Percentiles rank a stretch among this genome's conserved stretches.
These are phyloP conservation scores for Parnassius orleans DNA, from an alignment of 2,888 invertebrate species.

Conservation along the genomic window DNA sequence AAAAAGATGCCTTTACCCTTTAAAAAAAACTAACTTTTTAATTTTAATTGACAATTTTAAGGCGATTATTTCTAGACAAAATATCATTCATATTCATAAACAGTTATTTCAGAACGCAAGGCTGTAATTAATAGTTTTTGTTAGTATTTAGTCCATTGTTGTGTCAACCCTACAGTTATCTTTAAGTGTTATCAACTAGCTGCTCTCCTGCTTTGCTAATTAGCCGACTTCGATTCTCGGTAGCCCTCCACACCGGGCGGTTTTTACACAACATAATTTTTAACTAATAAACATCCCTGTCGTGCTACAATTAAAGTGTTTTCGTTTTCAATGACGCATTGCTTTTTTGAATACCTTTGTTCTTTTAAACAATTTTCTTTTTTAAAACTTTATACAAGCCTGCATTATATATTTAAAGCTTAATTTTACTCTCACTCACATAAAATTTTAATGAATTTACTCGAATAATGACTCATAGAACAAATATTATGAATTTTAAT, in stretches of 20 bases:
- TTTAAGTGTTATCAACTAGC: constrained; percentile 6
- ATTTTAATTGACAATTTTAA: too few relatives aligned
- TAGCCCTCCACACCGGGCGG: constrained; percentile 41
- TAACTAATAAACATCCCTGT: constrained; percentile 63
- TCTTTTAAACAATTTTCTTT: neutral
- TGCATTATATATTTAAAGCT: neutral
- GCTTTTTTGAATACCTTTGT: neutral
- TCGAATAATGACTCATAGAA: too few relatives aligned
- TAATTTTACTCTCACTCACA: too few relatives aligned
- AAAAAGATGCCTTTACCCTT: too few relatives aligned
- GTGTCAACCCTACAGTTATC: constrained; percentile 6
- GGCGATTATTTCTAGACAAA: too few relatives aligned
- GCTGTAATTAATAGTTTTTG: too few relatives aligned
- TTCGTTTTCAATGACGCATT: constrained; percentile 12
- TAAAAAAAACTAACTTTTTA: too few relatives aligned
- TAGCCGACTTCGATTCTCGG: constrained; percentile 61
- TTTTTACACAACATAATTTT: constrained; percentile 60
- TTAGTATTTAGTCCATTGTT: neutral
- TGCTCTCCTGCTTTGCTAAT: constrained; percentile 46
- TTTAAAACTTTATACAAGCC: neutral
- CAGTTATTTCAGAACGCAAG: too few relatives aligned
- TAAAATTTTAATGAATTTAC: too few relatives aligned
- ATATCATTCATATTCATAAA: too few relatives aligned
- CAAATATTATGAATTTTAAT: too few relatives aligned
- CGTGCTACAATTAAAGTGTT: constrained; percentile 43